Evolutionary conservation across 35 echinoderm and acorn worm genomes (phyloP).

Genomic region (Lytechinus variegatus): DNA sequence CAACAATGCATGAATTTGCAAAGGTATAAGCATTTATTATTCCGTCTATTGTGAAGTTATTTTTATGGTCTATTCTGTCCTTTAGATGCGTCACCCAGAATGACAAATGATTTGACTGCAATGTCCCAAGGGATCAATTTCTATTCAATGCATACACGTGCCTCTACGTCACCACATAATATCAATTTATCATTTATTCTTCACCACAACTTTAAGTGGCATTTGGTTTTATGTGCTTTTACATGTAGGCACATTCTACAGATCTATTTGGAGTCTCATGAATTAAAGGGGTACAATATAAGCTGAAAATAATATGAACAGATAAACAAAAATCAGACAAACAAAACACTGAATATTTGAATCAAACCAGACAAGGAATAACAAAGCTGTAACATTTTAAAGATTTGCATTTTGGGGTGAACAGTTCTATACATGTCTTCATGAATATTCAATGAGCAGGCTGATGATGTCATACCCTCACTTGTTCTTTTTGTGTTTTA

Average conservation of each 20-base stretch:
- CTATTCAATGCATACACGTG: neutral
- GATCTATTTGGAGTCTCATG: neutral
- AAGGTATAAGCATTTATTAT: neutral
- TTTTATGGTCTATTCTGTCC: neutral
- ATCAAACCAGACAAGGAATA: too few species aligned
- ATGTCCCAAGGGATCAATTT: neutral
- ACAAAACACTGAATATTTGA: too few species aligned
- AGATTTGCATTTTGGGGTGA: too few species aligned
- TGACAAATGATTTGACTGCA: neutral
- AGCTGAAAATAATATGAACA: too few species aligned
- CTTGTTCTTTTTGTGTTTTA: too few species aligned
- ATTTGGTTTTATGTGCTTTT: neutral
- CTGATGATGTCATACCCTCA: too few species aligned
- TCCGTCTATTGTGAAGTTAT: neutral
- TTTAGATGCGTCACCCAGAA: neutral
- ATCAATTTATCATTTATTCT: neutral
- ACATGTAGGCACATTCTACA: neutral
- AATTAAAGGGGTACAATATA: too few species aligned
- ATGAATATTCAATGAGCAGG: too few species aligned
- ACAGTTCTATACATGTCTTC: too few species aligned
- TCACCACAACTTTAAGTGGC: neutral
- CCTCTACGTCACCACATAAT: neutral
- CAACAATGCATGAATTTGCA: neutral
- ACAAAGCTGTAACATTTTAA: too few species aligned
- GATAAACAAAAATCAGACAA: too few species aligned